Percentiles rank a stretch among this genome's conserved stretches.
These are phyloP conservation scores for Myrmophylax atrothorax DNA, from an alignment of 2,113 vertebrate species.

Conservation along the genomic window DNA sequence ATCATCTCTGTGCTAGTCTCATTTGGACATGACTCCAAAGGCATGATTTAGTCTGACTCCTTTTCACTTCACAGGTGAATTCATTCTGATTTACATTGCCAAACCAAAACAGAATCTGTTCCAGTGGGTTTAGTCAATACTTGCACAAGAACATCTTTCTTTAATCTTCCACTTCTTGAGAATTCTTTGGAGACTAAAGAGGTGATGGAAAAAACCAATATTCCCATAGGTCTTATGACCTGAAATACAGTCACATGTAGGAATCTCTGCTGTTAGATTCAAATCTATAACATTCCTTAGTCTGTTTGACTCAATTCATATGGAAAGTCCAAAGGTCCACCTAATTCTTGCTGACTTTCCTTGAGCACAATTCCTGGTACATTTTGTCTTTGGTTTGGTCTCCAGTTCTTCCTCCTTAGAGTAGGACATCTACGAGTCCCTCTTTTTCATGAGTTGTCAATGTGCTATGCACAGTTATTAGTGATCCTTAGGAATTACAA, in stretches of 20 bases:
- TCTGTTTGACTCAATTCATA: neutral
- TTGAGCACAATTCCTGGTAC: neutral
- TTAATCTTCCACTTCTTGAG: neutral
- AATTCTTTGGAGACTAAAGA: neutral
- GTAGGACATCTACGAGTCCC: neutral
- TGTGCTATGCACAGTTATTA: neutral
- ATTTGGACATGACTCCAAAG: neutral
- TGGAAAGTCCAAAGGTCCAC: neutral
- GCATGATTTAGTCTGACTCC: neutral
- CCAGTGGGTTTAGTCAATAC: neutral
- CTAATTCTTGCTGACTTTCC: slow-evolving; percentile 17
- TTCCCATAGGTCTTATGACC: neutral
- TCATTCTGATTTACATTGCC: neutral
- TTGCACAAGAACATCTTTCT: neutral
- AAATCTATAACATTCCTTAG: neutral
- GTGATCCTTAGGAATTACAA: neutral
- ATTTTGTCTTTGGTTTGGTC: neutral
- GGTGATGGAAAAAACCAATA: neutral
- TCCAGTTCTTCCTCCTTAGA: neutral
- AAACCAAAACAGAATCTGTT: neutral
- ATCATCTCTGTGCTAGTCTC: neutral
- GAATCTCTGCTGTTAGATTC: neutral
- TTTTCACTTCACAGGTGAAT: neutral
- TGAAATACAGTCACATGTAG: neutral
- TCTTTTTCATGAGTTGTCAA: neutral